These are phyloP conservation scores for Apomyelois bistriatella DNA, from an alignment of 2,888 invertebrate genomes.

Conservation along the genomic window DNA sequence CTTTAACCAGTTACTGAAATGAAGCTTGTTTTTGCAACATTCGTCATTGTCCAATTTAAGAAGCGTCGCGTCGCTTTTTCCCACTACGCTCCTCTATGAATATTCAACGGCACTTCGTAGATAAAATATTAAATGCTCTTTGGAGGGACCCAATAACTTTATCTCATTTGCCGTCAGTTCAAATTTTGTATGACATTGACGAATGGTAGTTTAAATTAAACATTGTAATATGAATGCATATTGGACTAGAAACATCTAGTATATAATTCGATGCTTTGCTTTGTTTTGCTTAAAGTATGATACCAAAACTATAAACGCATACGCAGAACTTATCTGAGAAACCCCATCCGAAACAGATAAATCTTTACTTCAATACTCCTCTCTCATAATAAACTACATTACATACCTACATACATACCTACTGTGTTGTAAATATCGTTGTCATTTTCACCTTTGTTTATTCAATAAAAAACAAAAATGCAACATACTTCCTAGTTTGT, in stretches of 20 bases:
- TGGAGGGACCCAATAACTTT: conserved; percentile 10
- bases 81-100: conserved; percentile 29
- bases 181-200: conserved; percentile 13
- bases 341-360: conserved; percentile 56
- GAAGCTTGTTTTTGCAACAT: conserved; percentile 54
- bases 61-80: conserved; percentile 36
- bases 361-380: conserved; percentile 73
- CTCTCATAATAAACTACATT: conserved; percentile 64
- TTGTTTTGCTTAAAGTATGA: no score
- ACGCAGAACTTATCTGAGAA: conserved; percentile 2
- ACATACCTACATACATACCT: no score
- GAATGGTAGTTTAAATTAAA: conserved; percentile 9
- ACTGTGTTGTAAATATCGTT: conserved; percentile 34
- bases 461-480: conserved; percentile 19
- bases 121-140: conserved; percentile 12
- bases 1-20: conserved; percentile 7
- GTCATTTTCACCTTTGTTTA: conserved; percentile 58
- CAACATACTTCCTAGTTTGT: neutral
- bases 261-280: no score
- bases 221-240: neutral
- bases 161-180: conserved; percentile 12
- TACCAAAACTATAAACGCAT: neutral
- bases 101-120: conserved; percentile 28
- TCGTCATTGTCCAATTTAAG: conserved; percentile 68
- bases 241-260: no score